Conservation (phyloP, 2,888 invertebrate genomes). For the Drosophila antonietae region DNA sequence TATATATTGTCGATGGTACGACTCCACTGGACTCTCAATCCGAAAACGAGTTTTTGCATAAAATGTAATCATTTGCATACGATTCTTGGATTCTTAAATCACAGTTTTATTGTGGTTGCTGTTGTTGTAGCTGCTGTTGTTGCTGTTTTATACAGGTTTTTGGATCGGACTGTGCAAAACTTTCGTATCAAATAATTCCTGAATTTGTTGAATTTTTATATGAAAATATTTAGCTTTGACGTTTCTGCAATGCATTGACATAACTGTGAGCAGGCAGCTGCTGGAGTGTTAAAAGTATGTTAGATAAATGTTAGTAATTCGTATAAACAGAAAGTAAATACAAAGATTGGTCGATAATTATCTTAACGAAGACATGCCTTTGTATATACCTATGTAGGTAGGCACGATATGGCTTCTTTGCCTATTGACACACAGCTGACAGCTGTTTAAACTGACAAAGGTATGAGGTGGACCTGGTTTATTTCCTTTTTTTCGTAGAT, state of each 20-base stretch:
- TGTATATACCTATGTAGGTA: not conserved
- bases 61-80: constrained; percentile 67
- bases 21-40: constrained; percentile 34
- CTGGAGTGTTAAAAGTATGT: not conserved
- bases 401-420: constrained; percentile 13
- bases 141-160: constrained; percentile 46
- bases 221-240: constrained; percentile 18
- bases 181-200: constrained; percentile 21
- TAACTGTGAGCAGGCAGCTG: not conserved
- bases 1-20: constrained; percentile 15
- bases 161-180: constrained; percentile 3
- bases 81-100: constrained; percentile 48
- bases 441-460: constrained; percentile 45
- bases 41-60: constrained; percentile 66
- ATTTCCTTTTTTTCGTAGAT: not conserved
- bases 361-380: not conserved
- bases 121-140: constrained; percentile 5
- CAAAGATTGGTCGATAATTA: constrained; percentile 6
- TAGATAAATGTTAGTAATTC: not conserved
- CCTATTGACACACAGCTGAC: constrained; percentile 35
- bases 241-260: constrained; percentile 51
- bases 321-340: constrained; percentile 25
- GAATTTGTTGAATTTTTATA: constrained; percentile 7
- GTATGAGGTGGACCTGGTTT: constrained; percentile 1
- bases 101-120: constrained; percentile 20